Base-by-base conservation (phyloP, 2,888 invertebrate species). In the Petrolisthes manimaculis region DNA sequence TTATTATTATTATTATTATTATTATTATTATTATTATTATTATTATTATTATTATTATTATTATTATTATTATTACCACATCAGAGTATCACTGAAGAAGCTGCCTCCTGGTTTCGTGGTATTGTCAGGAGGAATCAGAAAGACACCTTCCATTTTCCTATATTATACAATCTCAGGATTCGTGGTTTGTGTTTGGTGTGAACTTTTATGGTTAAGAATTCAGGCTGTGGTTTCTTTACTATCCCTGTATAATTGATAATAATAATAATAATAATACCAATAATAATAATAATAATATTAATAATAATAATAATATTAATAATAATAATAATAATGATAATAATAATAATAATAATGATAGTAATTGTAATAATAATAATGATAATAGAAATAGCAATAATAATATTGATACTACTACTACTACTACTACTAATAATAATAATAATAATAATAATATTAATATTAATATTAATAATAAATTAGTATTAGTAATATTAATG, bases 1-100 rank as follows among this genome's bases (percentile, higher is more conserved):
- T 78, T n/a, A 78, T 78, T 37, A 78, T 9, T 37, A 78, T 78
- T 37, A 78, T 78, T 37, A 78, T 78, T 37, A 78, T 78, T 37
- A 78, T 78, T n/a, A 78, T 78, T 37, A 78, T n/a, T 37, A 78
- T 78, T 37, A 78, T 78, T 37, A 78, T 78, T 12, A 78, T 78
- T 37, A 78, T 78, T n/a, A 78, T 78, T 37, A 78, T 53, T 37
- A 78, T 78, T 12, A 78, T 78, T 37, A 78, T 78, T 37, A 78
- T 78, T 37, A 78, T 78, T n/a, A 78, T 78, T 37, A 78, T 53
- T 37, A 78, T 78, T 37, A 78, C n/a, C 21, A 78, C n/a, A 37
- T 51, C 2, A 37, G 8, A 78, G 21, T 51, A 78, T 53, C 21
- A 78, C 51, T 51, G 51, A 37, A 9, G 51, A 37, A 9, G 51